phyloP scores from a whole-genome alignment of 30 jellyfish, hydroid and myxozoan species.

The Aurelia aurita region DNA sequence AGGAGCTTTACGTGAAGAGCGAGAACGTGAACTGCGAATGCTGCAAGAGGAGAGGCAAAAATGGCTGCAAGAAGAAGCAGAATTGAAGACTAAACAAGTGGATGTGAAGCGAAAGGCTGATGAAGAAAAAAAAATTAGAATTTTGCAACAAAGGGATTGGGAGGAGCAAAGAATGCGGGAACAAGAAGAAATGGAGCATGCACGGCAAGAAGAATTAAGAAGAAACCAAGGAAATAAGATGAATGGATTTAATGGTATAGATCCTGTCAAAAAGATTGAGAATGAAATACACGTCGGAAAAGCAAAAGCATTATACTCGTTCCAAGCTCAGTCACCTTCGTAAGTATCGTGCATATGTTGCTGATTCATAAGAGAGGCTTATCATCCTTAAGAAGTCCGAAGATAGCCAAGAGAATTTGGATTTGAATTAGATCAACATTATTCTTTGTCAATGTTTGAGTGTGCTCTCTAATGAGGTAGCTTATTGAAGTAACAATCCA shows the following conservation, averaged over 20 bases:
- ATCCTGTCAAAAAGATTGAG: constrained; percentile 3
- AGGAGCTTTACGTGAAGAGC: constrained; percentile 70
- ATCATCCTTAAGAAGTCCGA: neutral
- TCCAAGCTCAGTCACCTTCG: constrained; percentile 17
- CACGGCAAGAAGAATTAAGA: constrained; percentile 10
- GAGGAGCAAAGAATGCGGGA: constrained; percentile 13
- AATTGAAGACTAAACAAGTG: constrained; percentile 7
- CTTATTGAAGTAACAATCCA: too few relatives aligned
- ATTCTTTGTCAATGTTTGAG: too few relatives aligned
- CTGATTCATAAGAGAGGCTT: neutral
- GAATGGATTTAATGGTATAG: neutral
- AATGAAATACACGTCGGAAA: constrained; percentile 4
- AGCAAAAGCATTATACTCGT: constrained; percentile 11
- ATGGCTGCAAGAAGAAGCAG: constrained; percentile 65
- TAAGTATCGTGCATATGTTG: constrained; percentile 4
- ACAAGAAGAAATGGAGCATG: constrained; percentile 22
- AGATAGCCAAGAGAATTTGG: too few relatives aligned
- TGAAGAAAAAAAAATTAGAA: constrained; percentile 52
- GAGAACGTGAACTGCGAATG: constrained; percentile 84
- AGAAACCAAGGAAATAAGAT: constrained; percentile 28
- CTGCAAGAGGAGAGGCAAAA: constrained; percentile 65
- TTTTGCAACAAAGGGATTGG: constrained; percentile 26
- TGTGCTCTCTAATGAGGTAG: too few relatives aligned
- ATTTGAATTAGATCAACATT: too few relatives aligned
- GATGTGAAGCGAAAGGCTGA: constrained; percentile 36